Conservation (phyloP, 2,113 vertebrate species). For the Peromyscus polionotus region DNA sequence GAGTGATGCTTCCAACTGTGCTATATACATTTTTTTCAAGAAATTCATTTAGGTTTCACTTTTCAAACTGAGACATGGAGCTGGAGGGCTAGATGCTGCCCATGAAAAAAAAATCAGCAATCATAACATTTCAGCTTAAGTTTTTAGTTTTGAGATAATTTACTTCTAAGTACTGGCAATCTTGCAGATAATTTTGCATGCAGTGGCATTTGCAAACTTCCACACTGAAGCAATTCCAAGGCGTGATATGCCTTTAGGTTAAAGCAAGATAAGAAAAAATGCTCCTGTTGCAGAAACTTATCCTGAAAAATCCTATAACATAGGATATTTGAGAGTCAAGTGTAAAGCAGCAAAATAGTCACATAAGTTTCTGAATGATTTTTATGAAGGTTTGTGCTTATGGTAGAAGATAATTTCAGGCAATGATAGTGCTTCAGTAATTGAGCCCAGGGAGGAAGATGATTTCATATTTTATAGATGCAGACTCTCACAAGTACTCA, state of each 20-base stretch:
- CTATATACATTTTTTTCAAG: not conserved
- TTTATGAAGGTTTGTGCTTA: not conserved
- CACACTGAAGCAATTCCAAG: slow-evolving; percentile 46
- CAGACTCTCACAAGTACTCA: slow-evolving; percentile 29
- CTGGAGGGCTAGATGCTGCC: slow-evolving; percentile 21
- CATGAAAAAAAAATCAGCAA: slow-evolving; percentile 9
- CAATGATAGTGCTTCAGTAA: not conserved
- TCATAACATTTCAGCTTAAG: slow-evolving; percentile 46
- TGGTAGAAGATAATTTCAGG: not conserved
- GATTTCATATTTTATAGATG: not conserved
- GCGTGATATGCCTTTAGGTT: not conserved
- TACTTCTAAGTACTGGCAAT: slow-evolving; percentile 20
- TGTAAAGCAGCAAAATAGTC: not conserved
- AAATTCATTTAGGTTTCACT: slow-evolving; percentile 62
- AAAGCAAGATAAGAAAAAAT: slow-evolving; percentile 9
- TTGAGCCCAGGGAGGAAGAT: not conserved
- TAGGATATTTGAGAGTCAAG: not conserved
- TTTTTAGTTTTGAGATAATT: slow-evolving; percentile 48
- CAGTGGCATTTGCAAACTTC: slow-evolving; percentile 14
- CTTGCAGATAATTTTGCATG: not conserved
- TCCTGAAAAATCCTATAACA: slow-evolving; percentile 25
- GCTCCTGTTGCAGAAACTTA: not conserved
- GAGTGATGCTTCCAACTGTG: not conserved
- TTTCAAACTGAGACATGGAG: slow-evolving; percentile 59
- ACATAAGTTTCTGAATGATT: not conserved